Evolutionary conservation across 2,113 vertebrate species (phyloP), one percentile per base, ranked within the genome.

Genomic region (Jaculus jaculus): DNA sequence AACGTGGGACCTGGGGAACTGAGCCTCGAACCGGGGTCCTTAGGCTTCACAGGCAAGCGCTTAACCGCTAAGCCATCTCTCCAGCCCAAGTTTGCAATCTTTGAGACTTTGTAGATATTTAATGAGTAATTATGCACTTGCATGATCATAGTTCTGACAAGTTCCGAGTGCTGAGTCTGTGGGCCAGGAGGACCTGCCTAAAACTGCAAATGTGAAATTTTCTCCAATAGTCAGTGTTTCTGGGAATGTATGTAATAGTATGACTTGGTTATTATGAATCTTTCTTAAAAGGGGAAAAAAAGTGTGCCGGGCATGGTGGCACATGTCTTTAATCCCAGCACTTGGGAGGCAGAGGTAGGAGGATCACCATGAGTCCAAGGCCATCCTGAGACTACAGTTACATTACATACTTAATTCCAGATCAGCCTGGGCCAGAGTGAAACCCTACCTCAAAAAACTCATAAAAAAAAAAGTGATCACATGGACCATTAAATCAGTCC

Each of bases 191-290:
- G 18, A 63, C 15, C 58, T 92, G 24, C 32, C n/a, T 65, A 15
- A 66, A 23, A 81, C 42, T 61, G 21, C 84, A 51, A 90, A 88
- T 74, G 39, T 82, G 60, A 87, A 85, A 77, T 94, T 85, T 65
- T 88, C 91, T 60, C 63, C 63, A 74, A 82, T 61, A 79, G 58
- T 39, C 51, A 93, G 15, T 58, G 32, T 90, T 69, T 51, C 20
- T 20, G 82, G 87, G 32, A 11, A 83, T 85, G 24, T 51, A 6
- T 92, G 20, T 39, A 81, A 23, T 74, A 63, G 47, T 87, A 66
- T 91, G 66, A 60, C 65, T 90, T 63, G 37, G n/a, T 95, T 84
- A 68, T 79, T 87, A 87, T 51, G 72, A 84, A 37, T 74, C 8
- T 39, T 21, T 32, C 32, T 37, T n/a, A 13, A 37, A 54, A 69